Evolutionary conservation across 2,797 vertebrate genomes (phyloP).

Genomic region (Eulemur mongoz): DNA sequence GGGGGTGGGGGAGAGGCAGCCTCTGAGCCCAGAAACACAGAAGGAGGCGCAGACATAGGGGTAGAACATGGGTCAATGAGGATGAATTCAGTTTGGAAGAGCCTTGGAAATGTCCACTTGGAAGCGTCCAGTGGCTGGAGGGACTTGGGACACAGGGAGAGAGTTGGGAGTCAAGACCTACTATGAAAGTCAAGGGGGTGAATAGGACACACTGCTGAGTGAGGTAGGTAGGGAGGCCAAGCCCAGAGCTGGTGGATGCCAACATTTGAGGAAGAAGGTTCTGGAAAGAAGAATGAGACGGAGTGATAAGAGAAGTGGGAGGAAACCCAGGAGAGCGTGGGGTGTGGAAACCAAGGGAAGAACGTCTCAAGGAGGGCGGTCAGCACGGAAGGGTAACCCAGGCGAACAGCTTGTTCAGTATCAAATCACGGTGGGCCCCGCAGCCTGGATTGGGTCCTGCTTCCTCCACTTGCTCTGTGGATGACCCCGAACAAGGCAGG

Average conservation of each 20-base stretch:
- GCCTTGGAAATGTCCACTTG: background rate
- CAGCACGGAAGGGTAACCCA: background rate
- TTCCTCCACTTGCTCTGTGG: background rate
- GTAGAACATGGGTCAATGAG: background rate
- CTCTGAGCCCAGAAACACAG: background rate
- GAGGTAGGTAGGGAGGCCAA: background rate
- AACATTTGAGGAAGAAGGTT: background rate
- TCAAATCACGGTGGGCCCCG: background rate
- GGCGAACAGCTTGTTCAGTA: accelerated
- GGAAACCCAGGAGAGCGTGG: background rate
- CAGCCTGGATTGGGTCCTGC: background rate
- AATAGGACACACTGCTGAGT: background rate
- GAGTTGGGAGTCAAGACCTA: background rate
- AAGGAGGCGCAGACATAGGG: too few relatives aligned
- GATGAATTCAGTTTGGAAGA: background rate
- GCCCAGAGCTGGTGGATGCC: background rate
- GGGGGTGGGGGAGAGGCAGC: background rate
- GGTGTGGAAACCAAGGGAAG: background rate
- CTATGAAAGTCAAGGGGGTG: background rate
- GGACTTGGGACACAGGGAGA: background rate
- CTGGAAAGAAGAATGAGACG: background rate
- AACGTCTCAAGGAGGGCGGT: background rate
- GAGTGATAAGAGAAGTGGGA: background rate
- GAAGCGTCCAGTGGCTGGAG: background rate
- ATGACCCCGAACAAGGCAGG: background rate